Percentiles rank a stretch among this genome's conserved stretches.
Evolutionary conservation across 2,113 vertebrate genomes (phyloP).

Genomic region (Eclectus roratus): DNA sequence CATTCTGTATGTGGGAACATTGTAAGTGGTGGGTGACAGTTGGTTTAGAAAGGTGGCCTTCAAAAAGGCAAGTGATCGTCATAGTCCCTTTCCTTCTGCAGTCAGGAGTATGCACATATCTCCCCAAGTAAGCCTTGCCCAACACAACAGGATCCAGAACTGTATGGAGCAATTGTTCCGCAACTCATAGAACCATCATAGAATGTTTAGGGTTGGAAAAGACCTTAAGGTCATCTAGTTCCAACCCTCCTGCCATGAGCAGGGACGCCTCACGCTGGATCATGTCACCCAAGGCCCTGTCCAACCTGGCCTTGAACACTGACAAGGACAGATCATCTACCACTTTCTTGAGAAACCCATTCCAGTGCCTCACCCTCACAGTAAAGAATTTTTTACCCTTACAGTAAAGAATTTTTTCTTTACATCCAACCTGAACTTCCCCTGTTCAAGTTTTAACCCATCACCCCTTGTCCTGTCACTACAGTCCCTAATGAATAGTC

Average conservation of each 20-base stretch:
- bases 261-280: background rate
- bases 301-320: too few relatives aligned
- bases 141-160: background rate
- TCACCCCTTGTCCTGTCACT: too few relatives aligned
- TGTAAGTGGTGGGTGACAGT: background rate
- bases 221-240: background rate
- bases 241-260: background rate
- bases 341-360: too few relatives aligned
- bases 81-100: background rate
- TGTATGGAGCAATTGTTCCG: accelerated
- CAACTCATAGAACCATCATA: background rate
- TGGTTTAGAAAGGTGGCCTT: background rate
- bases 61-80: background rate
- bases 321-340: too few relatives aligned
- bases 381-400: too few relatives aligned
- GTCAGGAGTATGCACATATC: accelerated
- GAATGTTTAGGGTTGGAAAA: background rate
- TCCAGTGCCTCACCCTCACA: too few relatives aligned
- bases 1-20: background rate
- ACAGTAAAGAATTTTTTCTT: too few relatives aligned
- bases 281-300: background rate
- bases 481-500: too few relatives aligned
- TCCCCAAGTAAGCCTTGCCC: background rate
- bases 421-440: too few relatives aligned
- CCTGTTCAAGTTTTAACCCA: too few relatives aligned